Conservation (phyloP, 2,113 vertebrate genomes). For the Baryphthengus martii region DNA sequence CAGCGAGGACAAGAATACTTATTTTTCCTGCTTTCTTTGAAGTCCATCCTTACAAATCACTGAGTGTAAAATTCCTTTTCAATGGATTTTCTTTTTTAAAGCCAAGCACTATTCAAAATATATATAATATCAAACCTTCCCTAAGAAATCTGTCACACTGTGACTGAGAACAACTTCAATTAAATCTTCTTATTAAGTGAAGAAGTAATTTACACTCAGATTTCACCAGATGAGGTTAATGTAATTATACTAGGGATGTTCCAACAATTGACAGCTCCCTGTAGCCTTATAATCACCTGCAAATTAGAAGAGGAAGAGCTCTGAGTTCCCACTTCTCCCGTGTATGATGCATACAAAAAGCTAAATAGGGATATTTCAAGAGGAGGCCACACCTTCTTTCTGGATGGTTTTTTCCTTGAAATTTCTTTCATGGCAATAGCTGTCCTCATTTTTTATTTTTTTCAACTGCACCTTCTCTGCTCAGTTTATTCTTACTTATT, state of each 20-base stretch:
- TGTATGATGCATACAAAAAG: background rate
- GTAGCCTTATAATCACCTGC: slow-evolving; percentile 4
- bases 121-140: background rate
- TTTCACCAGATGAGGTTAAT: slow-evolving; percentile 52
- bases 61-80: slow-evolving; percentile 2
- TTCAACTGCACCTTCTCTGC: background rate
- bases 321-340: background rate
- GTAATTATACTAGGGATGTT: slow-evolving; percentile 21
- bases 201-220: slow-evolving; percentile 33
- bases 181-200: slow-evolving; percentile 36
- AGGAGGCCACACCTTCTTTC: background rate
- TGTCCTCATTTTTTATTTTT: background rate
- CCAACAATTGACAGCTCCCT: slow-evolving; percentile 33
- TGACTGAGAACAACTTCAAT: slow-evolving; percentile 22
- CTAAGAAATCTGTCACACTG: background rate
- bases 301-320: slow-evolving; percentile 10
- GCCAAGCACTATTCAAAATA: background rate
- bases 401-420: background rate
- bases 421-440: background rate
- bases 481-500: slow-evolving; percentile 39
- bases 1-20: slow-evolving; percentile 37
- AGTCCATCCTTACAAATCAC: slow-evolving; percentile 38
- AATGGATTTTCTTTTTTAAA: background rate
- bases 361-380: background rate
- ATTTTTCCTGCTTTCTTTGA: slow-evolving; percentile 42